phyloP scores from a whole-genome alignment of 2,797 vertebrate species.

The Eulemur rubriventer region DNA sequence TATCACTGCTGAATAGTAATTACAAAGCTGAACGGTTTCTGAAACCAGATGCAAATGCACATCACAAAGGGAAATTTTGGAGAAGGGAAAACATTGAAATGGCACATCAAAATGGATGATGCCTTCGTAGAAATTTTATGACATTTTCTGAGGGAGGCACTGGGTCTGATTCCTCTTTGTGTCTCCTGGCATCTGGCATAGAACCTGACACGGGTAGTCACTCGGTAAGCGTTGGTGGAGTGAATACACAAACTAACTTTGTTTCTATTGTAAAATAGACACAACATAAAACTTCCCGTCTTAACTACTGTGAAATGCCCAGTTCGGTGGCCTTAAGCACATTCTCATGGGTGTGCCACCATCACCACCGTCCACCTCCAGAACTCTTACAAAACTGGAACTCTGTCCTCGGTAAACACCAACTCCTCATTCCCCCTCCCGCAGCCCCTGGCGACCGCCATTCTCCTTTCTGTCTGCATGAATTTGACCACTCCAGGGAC shows the following conservation, averaged over 20 bases:
- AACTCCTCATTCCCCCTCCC: accelerated
- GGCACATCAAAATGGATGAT: background rate
- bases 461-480: background rate
- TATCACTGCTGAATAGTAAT: background rate
- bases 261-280: background rate
- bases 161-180: accelerated
- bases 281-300: accelerated
- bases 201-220: accelerated
- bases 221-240: background rate
- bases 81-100: background rate
- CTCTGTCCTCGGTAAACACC: accelerated
- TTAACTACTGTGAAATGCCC: accelerated
- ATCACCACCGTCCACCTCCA: accelerated
- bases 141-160: background rate
- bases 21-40: background rate
- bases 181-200: background rate
- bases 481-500: accelerated
- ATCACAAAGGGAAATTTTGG: background rate
- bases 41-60: background rate
- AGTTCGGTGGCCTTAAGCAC: background rate
- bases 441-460: accelerated
- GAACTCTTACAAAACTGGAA: background rate
- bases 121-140: background rate
- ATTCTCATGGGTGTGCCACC: accelerated
- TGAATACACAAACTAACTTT: background rate